Conservation (phyloP, 2,113 vertebrate species). For the Labeo catla region DNA sequence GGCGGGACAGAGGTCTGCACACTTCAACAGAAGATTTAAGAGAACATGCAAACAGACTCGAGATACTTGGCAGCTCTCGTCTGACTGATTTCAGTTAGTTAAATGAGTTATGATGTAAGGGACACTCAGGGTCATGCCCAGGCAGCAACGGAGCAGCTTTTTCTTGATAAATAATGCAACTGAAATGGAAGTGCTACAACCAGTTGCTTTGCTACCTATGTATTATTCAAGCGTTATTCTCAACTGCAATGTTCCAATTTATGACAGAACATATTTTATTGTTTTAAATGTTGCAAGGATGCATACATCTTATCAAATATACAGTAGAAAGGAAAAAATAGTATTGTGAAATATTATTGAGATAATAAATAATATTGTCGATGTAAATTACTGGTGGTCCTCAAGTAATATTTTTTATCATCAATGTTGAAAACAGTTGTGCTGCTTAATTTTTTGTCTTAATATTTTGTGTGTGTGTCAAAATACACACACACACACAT, state of each 20-base stretch:
- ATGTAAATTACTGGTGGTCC: no score
- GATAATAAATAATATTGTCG: no score
- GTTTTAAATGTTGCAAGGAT: background rate
- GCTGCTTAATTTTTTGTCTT: no score
- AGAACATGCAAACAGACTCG: background rate
- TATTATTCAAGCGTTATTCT: slow-evolving; percentile 8
- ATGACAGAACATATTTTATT: background rate
- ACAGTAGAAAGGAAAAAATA: background rate
- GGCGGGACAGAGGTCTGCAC: background rate
- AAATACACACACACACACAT: no score
- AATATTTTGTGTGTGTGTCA: no score
- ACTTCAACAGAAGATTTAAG: background rate
- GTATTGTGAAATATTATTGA: no score
- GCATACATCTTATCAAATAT: background rate
- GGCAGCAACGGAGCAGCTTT: background rate
- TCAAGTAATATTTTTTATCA: background rate
- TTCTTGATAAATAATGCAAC: slow-evolving; percentile 18
- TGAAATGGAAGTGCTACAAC: slow-evolving; percentile 24
- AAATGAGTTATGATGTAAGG: slow-evolving; percentile 7
- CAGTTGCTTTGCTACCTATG: slow-evolving; percentile 10
- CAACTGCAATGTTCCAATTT: background rate
- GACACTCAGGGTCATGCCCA: slow-evolving; percentile 13
- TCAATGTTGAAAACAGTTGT: background rate
- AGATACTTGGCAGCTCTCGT: background rate
- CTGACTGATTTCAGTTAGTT: background rate